These are phyloP conservation scores for Corythornis madagascariensis DNA, from an alignment of 2,113 vertebrate genomes.

Conservation along the genomic window DNA sequence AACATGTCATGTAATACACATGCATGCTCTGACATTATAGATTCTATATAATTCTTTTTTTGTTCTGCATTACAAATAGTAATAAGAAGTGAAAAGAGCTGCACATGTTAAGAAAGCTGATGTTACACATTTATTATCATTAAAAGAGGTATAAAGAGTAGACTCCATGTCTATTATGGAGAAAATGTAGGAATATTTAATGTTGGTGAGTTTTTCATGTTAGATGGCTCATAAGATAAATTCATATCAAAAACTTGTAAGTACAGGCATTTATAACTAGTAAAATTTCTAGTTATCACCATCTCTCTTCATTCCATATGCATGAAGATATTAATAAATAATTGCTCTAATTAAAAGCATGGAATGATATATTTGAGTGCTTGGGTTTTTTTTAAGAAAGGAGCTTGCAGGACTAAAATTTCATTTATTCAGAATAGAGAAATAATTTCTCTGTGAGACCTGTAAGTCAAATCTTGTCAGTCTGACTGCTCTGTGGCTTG, in stretches of 20 bases:
- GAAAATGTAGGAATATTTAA: not conserved
- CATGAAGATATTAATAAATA: not conserved
- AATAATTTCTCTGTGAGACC: not conserved
- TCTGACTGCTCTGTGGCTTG: not conserved
- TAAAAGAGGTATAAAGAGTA: not conserved
- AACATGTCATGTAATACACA: fast-evolving
- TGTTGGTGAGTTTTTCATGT: not conserved
- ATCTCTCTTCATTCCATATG: not conserved
- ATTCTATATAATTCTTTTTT: not conserved
- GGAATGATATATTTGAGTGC: not conserved
- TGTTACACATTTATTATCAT: not conserved
- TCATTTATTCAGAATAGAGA: not conserved
- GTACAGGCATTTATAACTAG: not conserved
- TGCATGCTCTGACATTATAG: not conserved
- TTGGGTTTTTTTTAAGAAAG: not conserved
- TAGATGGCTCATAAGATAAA: not conserved
- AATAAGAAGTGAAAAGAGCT: not conserved
- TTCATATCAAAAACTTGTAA: not conserved
- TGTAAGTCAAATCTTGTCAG: not conserved
- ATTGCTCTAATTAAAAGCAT: not conserved
- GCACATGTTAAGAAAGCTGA: not conserved
- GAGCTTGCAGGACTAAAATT: not conserved
- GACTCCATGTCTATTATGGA: not conserved
- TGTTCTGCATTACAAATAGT: not conserved
- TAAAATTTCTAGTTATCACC: not conserved